Evolutionary conservation across 2,888 invertebrate genomes (phyloP).

Genomic region (Amphipyra tragopoginis): DNA sequence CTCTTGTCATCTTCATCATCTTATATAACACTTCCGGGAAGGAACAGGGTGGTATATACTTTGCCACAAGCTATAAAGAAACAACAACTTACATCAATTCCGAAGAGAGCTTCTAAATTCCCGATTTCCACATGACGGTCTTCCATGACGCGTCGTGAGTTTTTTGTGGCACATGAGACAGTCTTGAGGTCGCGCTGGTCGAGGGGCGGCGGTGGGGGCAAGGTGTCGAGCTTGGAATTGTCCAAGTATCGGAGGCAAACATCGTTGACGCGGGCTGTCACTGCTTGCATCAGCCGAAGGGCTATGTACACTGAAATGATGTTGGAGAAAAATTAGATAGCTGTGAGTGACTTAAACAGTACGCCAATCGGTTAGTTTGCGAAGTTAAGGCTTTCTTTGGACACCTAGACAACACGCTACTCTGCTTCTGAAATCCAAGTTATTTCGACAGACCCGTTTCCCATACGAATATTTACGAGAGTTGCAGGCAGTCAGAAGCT

Average conservation of each 20-base stretch:
- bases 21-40: too few species aligned
- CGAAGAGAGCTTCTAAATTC: constrained; percentile 95
- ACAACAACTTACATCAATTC: constrained; percentile 91
- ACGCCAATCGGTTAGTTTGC: background rate
- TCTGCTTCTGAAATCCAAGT: too few species aligned
- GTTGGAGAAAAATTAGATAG: background rate
- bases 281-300: constrained; percentile 93
- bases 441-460: too few species aligned
- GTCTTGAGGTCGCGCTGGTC: constrained; percentile 85
- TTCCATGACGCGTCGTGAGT: constrained; percentile 97
- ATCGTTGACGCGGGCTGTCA: constrained; percentile 92
- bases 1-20: too few species aligned
- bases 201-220: constrained; percentile 90
- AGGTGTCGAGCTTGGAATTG: constrained; percentile 91
- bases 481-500: too few species aligned
- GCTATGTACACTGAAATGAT: constrained; percentile 92
- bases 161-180: constrained; percentile 94
- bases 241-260: constrained; percentile 93
- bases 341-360: background rate
- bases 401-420: too few species aligned
- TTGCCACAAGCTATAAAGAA: background rate
- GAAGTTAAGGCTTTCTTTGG: too few species aligned
- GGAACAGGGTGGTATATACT: too few species aligned
- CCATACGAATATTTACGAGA: too few species aligned
- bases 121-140: constrained; percentile 96